These are phyloP conservation scores for Choloepus didactylus DNA, from an alignment of 2,797 vertebrate species.

Conservation along the genomic window DNA sequence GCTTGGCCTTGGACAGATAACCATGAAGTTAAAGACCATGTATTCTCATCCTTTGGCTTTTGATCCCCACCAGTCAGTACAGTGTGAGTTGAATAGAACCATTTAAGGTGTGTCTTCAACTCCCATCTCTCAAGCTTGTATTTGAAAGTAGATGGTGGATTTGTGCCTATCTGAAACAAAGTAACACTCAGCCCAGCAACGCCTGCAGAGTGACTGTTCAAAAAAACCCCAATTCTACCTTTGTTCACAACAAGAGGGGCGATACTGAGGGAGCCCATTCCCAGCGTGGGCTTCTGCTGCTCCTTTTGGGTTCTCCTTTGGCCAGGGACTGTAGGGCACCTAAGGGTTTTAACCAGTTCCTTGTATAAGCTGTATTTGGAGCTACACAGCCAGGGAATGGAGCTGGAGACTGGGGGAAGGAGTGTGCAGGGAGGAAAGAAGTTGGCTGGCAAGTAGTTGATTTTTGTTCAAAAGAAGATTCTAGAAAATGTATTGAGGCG, in stretches of 20 bases:
- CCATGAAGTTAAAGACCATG: not conserved
- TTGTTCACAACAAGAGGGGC: not conserved
- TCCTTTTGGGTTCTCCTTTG: not conserved
- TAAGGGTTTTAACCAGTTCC: too few relatives aligned
- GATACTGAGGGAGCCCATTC: not conserved
- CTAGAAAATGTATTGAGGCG: not conserved
- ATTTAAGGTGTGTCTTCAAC: not conserved
- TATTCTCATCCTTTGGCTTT: not conserved
- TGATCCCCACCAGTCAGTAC: not conserved
- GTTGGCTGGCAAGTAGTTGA: not conserved
- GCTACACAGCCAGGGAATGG: not conserved
- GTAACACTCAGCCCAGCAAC: not conserved
- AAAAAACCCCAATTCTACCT: not conserved
- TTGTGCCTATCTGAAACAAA: not conserved
- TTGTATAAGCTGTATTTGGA: not conserved
- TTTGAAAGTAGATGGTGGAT: not conserved
- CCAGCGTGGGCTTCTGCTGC: not conserved
- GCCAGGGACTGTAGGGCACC: not conserved
- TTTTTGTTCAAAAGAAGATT: not conserved
- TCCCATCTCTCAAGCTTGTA: not conserved
- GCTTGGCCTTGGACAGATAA: not conserved
- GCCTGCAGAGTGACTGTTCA: not conserved
- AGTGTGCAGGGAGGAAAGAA: fast-evolving
- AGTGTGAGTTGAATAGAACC: not conserved
- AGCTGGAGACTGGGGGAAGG: not conserved